Conservation (phyloP, 2,888 invertebrate species). For the Callinectes sapidus region DNA sequence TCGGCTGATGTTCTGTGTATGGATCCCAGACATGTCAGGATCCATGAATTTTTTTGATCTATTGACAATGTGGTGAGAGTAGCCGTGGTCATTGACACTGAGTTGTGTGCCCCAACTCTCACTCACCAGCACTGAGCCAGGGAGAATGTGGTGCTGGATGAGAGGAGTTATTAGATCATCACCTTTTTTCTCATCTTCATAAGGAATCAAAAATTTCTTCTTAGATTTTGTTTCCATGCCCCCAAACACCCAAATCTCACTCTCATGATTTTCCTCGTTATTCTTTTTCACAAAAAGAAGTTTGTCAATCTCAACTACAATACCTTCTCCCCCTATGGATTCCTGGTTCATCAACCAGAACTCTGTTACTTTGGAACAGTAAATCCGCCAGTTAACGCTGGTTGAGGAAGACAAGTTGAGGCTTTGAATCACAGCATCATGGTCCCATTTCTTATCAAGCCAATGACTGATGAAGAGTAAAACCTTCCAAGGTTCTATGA, state of each 20-base stretch:
- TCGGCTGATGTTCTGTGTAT: slow-evolving; percentile 18
- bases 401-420: not conserved
- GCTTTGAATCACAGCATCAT: not conserved
- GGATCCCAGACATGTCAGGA: slow-evolving; percentile 13
- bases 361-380: not conserved
- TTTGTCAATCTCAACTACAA: slow-evolving; percentile 51
- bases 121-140: slow-evolving; percentile 5
- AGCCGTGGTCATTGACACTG: not conserved
- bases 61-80: slow-evolving; percentile 37
- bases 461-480: slow-evolving; percentile 19
- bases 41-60: slow-evolving; percentile 40
- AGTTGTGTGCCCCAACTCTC: slow-evolving; percentile 37
- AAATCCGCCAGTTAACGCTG: not conserved
- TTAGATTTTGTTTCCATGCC: slow-evolving; percentile 44
- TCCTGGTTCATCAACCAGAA: not conserved
- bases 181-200: not conserved
- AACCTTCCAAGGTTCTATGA: slow-evolving; percentile 30
- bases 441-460: slow-evolving; percentile 9
- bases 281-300: not conserved
- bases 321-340: slow-evolving; percentile 43
- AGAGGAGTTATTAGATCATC: not conserved
- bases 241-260: slow-evolving; percentile 51
- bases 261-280: slow-evolving; percentile 11
- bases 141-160: slow-evolving; percentile 39
- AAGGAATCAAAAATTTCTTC: slow-evolving; percentile 38